A percentile compares a stretch with the other conserved stretches of the same genome.
Evolutionary conservation across 2,797 vertebrate species (phyloP).

Genomic region (Enteromius viviparus): DNA sequence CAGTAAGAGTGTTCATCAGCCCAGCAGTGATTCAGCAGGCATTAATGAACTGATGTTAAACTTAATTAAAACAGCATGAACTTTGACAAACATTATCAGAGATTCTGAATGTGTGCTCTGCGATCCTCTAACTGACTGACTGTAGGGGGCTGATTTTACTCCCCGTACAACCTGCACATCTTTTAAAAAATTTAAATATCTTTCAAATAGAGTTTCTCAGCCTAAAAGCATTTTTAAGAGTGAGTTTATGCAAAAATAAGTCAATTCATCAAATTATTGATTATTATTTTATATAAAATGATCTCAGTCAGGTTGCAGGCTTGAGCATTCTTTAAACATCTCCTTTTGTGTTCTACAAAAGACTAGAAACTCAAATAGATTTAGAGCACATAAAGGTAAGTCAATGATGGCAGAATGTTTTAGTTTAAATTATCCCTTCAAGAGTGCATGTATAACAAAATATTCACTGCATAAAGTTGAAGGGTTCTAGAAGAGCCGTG

Average conservation of each 20-base stretch:
- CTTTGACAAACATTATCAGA: slow-evolving; percentile 7
- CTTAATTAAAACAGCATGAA: slow-evolving; percentile 2
- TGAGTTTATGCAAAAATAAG: background rate
- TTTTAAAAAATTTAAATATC: background rate
- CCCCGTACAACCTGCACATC: background rate
- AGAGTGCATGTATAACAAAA: background rate
- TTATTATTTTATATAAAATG: too few relatives aligned
- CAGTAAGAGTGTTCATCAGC: background rate
- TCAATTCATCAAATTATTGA: background rate
- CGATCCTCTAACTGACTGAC: background rate
- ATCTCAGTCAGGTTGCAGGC: background rate
- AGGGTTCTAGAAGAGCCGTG: background rate
- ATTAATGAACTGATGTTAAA: slow-evolving; percentile 14
- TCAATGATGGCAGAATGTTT: background rate
- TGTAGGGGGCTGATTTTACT: slow-evolving; percentile 1
- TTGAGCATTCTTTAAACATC: background rate
- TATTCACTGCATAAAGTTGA: background rate
- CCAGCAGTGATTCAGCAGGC: slow-evolving; percentile 9
- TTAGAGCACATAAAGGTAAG: background rate
- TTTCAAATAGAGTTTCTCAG: background rate
- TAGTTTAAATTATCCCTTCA: background rate
- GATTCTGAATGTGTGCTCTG: background rate
- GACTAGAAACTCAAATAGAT: background rate
- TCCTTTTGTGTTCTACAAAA: background rate
- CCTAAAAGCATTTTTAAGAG: background rate